Base-by-base conservation (phyloP, 2,888 invertebrate species). In the Syrista parreyssii region DNA sequence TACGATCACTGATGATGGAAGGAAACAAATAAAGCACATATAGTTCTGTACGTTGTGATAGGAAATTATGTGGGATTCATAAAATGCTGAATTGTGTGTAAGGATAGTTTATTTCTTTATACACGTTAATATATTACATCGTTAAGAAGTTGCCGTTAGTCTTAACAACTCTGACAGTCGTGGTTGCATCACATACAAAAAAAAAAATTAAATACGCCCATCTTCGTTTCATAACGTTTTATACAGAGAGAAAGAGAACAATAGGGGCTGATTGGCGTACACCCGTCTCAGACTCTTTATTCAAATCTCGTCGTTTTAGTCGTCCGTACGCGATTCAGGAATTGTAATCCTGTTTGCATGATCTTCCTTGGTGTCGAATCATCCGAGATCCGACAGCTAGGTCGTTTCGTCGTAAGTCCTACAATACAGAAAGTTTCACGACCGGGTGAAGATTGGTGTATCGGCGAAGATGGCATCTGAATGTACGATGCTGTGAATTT, bases 81-180 rank as follows among this genome's bases (percentile, higher is more conserved):
- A 55, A 55, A 55, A 55, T 23, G 0, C 55, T 9, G 23, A 23
- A 23, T 55, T 55, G 55, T 55, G 55, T 23, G 55, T 55, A 55
- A 55, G 31, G 71, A 81, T 82, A 40, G 75, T 87, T 88, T 87
- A 84, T 87, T 88, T 76, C 71, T 78, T 76, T 84, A 82, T 85
- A 85, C 83, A 84, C 83, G 83, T 82, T 81, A 81, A 84, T 86
- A 85, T 84, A 80, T 84, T 86, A 88, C 86, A 87, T 86, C 84
- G 85, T 84, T 86, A 85, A 85, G 86, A 87, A 88, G 75, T 81
- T 83, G 80, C 84, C 81, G 82, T 88, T 84, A 81, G 82, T 88
- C 55, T 76, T 78, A 82, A 82, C 81, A 81, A 84, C 79, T 55
- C 55, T 74, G 82, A 81, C 82, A 83, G 79, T 78, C 78, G 77